These are phyloP conservation scores for Jordanella pulchra DNA, from an alignment of 2,797 vertebrate genomes.

Conservation along the genomic window DNA sequence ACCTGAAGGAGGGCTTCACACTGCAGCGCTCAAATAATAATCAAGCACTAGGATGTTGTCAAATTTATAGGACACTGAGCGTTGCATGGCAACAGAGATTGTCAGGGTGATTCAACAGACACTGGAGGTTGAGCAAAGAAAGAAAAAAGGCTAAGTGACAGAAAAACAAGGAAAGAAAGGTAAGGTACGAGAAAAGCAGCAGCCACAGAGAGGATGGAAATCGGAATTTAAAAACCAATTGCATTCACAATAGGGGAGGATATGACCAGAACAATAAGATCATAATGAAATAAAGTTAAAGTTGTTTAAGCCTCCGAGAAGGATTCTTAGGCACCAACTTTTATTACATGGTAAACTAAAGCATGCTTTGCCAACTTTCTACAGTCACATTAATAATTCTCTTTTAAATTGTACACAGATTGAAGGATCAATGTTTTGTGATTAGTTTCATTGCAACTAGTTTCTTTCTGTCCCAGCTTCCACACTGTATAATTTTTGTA, in stretches of 20 bases:
- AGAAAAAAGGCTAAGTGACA: constrained; percentile 64
- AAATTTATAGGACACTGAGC: constrained; percentile 79
- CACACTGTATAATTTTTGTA: constrained; percentile 5
- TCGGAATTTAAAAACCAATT: constrained; percentile 27
- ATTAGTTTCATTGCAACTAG: constrained; percentile 2
- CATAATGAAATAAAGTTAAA: constrained; percentile 50
- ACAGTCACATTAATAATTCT: constrained; percentile 31
- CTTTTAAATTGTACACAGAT: constrained; percentile 13
- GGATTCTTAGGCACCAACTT: constrained; percentile 14
- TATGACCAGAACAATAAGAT: constrained; percentile 33
- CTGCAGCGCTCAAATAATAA: constrained; percentile 80
- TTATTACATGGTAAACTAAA: constrained; percentile 25
- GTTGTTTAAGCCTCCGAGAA: constrained; percentile 40
- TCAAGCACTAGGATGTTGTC: constrained; percentile 80
- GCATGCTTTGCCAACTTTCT: constrained; percentile 21
- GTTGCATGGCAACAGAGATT: constrained; percentile 84
- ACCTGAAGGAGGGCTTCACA: constrained; percentile 76
- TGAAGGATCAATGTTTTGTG: constrained; percentile 5
- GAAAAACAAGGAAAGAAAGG: constrained; percentile 53
- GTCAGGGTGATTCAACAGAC: constrained; percentile 72
- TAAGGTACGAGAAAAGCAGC: constrained; percentile 46
- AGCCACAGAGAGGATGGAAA: constrained; percentile 43
- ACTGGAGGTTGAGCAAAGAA: constrained; percentile 62
- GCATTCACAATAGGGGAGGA: constrained; percentile 44
- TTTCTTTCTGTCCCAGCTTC: constrained; percentile 3